Base-by-base conservation (phyloP, 2,888 invertebrate genomes). In the Leptodirus hochenwartii region DNA sequence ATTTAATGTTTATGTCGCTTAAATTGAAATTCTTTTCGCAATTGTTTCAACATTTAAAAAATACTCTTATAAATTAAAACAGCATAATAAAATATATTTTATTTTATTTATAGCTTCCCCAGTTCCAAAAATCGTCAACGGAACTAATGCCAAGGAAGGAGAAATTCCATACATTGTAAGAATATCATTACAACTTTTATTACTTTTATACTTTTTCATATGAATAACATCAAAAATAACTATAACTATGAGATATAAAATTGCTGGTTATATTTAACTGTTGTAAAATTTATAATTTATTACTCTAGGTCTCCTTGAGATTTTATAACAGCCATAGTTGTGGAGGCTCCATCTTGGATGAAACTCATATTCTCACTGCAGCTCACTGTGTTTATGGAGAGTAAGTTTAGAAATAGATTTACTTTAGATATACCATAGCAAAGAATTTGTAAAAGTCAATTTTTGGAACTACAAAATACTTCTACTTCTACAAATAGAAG, bases 161-260 rank as follows among this genome's bases (percentile, higher is more conserved):
- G 41, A 42, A 37, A 34, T 40, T 32, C 41, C 41, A 11, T 42
- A 40, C 29, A 39, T 39, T 9, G 43, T 43, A 34, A 36, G 37
- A 20, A 17, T 23, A 4, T 31, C 10, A 26, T 15, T 5, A 26
- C 6, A 6, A 10, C 8, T 10, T 9, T 24, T 24, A 24, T 24
- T 24, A 24, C 11, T 24, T 24, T 12, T 8, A 8, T 6, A 8
- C n/a, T 20, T 20, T 20, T 8, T 8, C 20, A 20, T 20, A 20
- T 20, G 6, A 20, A 20, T 20, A n/a, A n/a, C n/a, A n/a, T n/a
- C n/a, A n/a, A n/a, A n/a, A n/a, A n/a, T n/a, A n/a, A n/a, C n/a
- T 20, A 20, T n/a, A 8, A 6, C n/a, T 8, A 20, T 20, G 20
- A 20, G 20, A 20, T n/a, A 20, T 20, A 20, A 8, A 26, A 13